Conservation (phyloP, 2,888 invertebrate genomes). For the Morpho helenor region DNA sequence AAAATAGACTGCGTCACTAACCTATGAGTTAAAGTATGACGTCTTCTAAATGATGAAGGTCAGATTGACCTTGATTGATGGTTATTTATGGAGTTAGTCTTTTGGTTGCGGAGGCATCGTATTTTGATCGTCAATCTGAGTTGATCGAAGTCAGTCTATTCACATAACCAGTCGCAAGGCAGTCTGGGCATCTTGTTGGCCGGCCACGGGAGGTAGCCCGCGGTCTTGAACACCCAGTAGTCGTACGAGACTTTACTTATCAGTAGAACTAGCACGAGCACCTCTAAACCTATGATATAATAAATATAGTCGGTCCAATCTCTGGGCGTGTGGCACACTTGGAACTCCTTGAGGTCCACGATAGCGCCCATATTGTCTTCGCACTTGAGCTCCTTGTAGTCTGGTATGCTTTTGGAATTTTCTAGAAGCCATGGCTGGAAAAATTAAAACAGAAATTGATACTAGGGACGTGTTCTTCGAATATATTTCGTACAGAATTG, state of each 20-base stretch:
- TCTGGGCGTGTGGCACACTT: conserved; percentile 86
- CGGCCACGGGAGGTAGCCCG: conserved; percentile 93
- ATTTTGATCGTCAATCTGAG: not conserved
- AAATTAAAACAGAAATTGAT: not conserved
- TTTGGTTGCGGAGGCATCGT: not conserved
- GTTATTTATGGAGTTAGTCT: no score
- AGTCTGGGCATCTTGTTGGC: conserved; percentile 94
- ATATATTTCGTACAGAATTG: no score
- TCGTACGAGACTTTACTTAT: conserved; percentile 87
- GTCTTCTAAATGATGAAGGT: no score
- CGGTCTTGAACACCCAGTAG: conserved; percentile 92
- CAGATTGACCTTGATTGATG: no score
- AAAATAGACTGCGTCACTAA: no score
- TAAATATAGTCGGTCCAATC: conserved; percentile 94
- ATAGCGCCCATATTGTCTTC: conserved; percentile 84
- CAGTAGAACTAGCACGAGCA: conserved; percentile 84
- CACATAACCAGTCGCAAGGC: conserved; percentile 95
- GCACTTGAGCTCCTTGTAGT: conserved; percentile 85
- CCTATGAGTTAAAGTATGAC: no score
- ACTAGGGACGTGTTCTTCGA: no score
- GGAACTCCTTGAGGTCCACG: conserved; percentile 84
- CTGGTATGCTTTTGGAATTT: conserved; percentile 84
- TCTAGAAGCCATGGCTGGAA: conserved; percentile 86
- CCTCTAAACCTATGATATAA: conserved; percentile 89
- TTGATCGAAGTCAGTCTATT: conserved; percentile 55